Conservation (phyloP, 2,888 invertebrate genomes). For the Odontocerum albicorne region DNA sequence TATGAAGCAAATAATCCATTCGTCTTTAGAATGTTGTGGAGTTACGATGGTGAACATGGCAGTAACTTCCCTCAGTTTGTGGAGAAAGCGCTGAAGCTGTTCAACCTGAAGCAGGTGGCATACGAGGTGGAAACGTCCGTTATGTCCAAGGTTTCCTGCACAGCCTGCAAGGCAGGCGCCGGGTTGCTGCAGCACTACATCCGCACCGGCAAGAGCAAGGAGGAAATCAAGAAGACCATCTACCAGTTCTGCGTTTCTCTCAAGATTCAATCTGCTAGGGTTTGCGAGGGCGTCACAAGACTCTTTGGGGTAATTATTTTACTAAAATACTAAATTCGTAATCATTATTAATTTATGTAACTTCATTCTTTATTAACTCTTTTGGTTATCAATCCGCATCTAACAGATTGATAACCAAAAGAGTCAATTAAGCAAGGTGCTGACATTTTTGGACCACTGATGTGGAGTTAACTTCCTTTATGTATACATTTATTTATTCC, state of each 20-base stretch:
- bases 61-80: constrained; percentile 77
- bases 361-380: no score
- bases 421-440: no score
- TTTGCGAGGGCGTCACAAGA: constrained; percentile 86
- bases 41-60: constrained; percentile 67
- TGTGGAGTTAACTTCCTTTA: no score
- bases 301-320: constrained; percentile 70
- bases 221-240: constrained; percentile 82
- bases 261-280: constrained; percentile 83
- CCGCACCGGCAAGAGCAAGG: constrained; percentile 78
- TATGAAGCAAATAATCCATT: not conserved
- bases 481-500: no score
- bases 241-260: constrained; percentile 85
- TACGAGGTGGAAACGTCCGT: constrained; percentile 88
- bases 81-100: constrained; percentile 77
- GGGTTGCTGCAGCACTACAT: constrained; percentile 86
- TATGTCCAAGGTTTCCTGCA: constrained; percentile 90
- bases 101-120: constrained; percentile 73
- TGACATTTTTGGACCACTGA: no score
- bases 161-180: constrained; percentile 86
- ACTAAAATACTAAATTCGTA: no score
- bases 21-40: constrained; percentile 67
- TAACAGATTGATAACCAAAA: no score
- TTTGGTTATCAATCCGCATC: no score
- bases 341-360: no score